A percentile compares a stretch with the other conserved stretches of the same genome.
phyloP scores from a whole-genome alignment of 2,113 vertebrate genomes.

The Carassius gibelio region DNA sequence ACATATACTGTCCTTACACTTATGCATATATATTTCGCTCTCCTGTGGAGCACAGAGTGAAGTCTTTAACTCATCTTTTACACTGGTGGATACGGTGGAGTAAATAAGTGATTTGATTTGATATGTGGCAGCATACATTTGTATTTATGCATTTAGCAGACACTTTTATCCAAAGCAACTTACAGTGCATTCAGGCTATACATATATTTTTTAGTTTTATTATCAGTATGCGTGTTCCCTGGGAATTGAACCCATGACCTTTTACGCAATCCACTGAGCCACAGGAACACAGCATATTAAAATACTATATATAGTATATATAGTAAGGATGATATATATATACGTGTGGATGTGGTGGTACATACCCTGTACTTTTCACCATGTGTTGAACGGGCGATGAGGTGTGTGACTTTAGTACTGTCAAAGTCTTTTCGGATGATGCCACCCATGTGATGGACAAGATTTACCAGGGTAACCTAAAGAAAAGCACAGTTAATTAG shows the following conservation, averaged over 20 bases:
- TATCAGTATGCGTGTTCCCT: too few relatives aligned
- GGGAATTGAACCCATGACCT: too few relatives aligned
- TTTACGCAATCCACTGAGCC: too few relatives aligned
- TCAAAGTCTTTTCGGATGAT: constrained; percentile 90
- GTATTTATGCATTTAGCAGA: too few relatives aligned
- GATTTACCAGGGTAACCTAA: constrained; percentile 90
- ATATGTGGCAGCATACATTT: not conserved
- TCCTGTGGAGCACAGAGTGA: not conserved
- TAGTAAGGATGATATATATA: not conserved
- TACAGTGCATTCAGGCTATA: too few relatives aligned
- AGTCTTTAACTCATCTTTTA: not conserved
- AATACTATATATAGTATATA: too few relatives aligned
- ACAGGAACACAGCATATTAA: too few relatives aligned
- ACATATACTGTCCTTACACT: not conserved
- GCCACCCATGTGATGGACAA: constrained; percentile 98
- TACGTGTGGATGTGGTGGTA: constrained; percentile 44
- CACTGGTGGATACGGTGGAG: not conserved
- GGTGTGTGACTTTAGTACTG: constrained; percentile 94
- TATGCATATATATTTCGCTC: not conserved
- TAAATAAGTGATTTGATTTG: not conserved
- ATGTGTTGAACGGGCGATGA: constrained; percentile 91
- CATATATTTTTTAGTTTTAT: too few relatives aligned
- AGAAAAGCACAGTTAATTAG: not conserved
- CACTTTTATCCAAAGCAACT: too few relatives aligned
- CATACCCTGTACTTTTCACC: constrained; percentile 97